Base-by-base conservation (phyloP, 2,888 invertebrate genomes). In the Megamerina dolium region DNA sequence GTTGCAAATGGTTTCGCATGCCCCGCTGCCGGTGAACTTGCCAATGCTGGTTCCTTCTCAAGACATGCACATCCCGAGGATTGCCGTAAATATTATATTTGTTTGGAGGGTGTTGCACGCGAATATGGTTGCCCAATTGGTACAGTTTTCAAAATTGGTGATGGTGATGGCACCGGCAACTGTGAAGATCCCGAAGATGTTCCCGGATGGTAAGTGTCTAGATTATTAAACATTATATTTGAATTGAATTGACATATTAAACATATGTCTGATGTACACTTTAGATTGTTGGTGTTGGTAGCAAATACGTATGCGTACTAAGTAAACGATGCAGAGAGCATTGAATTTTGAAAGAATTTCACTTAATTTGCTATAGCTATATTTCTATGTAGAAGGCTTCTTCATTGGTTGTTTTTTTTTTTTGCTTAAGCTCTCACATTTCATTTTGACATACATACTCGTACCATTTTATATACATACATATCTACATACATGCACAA, bases 111-210 rank as follows among this genome's bases (percentile, higher is more conserved):
- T 56, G 84, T 83, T 46, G 88, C 93, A 53, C 82, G 93, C 56
- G 92, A 93, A 73, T 93, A 93, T 73, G 93, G 93, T 53, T 94
- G 93, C 77, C 92, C 92, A 63, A 89, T 94, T 67, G 93, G 93
- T 44, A 92, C 92, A 44, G 93, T 93, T 40, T 94, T 92, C 84
- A 90, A 91, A 74, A 91, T 92, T 73, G 91, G 91, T 48, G 88
- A 88, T 64, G 75, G 83, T 63, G 91, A 92, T 59, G 92, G 90
- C 63, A 84, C 86, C 58, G 91, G 92, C 56, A 89, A 89, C 78
- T 94, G 93, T 74, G 88, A 90, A 74, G 92, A 92, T 68, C 93
- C 93, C 55, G 91, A 91, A 76, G 90, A 91, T 72, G 93, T 93
- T 77, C 88, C 87, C 73, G 93, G 92, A 81, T 93, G 92, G 91